Evolutionary conservation across 2,113 vertebrate genomes (phyloP).

Genomic region (Regulus satrapa): DNA sequence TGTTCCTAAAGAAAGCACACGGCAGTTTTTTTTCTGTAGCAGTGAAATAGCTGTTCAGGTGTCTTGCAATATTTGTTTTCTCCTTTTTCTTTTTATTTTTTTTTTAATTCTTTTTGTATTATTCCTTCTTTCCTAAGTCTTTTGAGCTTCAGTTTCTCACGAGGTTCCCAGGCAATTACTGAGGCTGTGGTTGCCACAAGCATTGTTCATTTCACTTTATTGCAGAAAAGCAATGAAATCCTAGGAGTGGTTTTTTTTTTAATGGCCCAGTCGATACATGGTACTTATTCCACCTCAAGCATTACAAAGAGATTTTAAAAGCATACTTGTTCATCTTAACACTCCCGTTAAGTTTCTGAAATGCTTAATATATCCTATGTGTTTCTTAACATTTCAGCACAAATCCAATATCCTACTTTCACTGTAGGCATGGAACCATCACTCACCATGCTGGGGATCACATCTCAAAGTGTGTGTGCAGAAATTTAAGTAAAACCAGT

Average conservation of each 20-base stretch:
- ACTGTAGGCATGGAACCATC: neutral
- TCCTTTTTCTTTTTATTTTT: neutral
- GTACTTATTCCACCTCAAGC: conserved; percentile 14
- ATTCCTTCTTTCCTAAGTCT: neutral
- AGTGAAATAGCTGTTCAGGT: neutral
- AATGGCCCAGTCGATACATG: neutral
- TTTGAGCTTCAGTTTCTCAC: neutral
- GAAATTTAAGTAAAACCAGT: neutral
- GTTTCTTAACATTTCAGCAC: conserved; percentile 25
- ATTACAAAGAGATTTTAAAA: conserved; percentile 24
- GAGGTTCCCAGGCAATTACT: neutral
- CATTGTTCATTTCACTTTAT: conserved; percentile 13
- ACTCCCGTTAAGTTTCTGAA: conserved; percentile 1
- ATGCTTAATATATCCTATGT: neutral
- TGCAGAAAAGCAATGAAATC: neutral
- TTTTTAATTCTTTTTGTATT: neutral
- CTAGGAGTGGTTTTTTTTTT: conserved; percentile 16
- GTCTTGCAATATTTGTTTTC: neutral
- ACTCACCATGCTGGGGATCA: neutral
- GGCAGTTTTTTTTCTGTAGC: neutral
- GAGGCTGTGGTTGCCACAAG: neutral
- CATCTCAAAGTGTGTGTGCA: neutral
- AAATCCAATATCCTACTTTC: neutral
- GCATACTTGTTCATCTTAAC: conserved; percentile 31
- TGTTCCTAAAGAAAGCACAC: neutral